These are phyloP conservation scores for Ornithoptera priamus DNA, from an alignment of 2,888 invertebrate species.

Conservation along the genomic window DNA sequence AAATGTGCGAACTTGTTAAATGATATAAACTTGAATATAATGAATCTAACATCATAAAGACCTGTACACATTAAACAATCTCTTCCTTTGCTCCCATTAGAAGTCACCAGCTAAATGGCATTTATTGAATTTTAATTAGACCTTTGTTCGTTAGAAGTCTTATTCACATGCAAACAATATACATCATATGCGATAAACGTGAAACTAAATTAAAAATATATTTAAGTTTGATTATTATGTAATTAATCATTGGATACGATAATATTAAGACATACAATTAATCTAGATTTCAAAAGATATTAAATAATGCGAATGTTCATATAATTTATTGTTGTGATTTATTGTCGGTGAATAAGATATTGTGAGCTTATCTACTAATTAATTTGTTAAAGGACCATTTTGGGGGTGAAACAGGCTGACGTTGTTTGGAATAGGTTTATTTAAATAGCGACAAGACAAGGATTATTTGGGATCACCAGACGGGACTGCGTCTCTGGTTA, in stretches of 20 bases:
- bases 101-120: constrained; percentile 13
- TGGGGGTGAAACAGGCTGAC: neutral
- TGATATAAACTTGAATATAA: neutral
- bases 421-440: constrained; percentile 9
- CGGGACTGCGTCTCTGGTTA: constrained; percentile 5
- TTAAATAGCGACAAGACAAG: constrained; percentile 7
- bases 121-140: constrained; percentile 5
- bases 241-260: too few relatives aligned
- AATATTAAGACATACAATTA: too few relatives aligned
- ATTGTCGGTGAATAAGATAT: neutral
- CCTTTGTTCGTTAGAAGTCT: neutral
- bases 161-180: neutral
- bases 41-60: constrained; percentile 2
- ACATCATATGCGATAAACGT: too few relatives aligned
- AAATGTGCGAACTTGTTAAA: constrained; percentile 2
- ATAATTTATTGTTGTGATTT: constrained; percentile 1
- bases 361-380: constrained; percentile 6
- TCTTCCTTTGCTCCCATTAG: neutral
- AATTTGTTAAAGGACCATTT: constrained; percentile 8
- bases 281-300: too few relatives aligned
- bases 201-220: too few relatives aligned
- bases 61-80: neutral
- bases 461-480: constrained; percentile 6
- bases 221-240: too few relatives aligned
- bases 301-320: neutral